Evolutionary conservation across 2,113 vertebrate species (phyloP).

Genomic region (Sorex fumeus): DNA sequence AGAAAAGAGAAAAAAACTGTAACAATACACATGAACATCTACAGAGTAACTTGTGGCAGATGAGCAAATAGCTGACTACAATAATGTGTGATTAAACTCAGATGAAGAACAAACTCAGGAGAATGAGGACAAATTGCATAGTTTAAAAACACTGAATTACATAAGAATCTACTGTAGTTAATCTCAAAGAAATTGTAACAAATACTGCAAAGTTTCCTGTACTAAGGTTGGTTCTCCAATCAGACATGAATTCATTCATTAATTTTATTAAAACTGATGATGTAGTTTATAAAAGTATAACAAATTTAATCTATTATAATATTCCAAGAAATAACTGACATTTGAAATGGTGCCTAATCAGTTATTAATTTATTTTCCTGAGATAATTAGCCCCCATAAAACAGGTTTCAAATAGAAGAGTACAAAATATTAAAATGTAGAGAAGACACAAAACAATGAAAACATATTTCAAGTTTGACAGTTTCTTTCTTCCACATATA

Average conservation of each 20-base stretch:
- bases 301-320: background rate
- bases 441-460: background rate
- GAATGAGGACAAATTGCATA: background rate
- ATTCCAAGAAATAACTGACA: constrained; percentile 18
- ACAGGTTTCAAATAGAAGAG: constrained; percentile 25
- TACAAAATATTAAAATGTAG: constrained; percentile 16
- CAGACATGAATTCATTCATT: background rate
- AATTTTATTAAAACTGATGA: constrained; percentile 50
- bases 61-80: background rate
- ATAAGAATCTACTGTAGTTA: constrained; percentile 58
- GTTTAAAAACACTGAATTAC: constrained; percentile 28
- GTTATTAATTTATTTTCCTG: constrained; percentile 50
- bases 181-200: constrained; percentile 48
- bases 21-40: constrained; percentile 21
- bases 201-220: constrained; percentile 49
- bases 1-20: constrained; percentile 34
- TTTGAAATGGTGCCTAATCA: constrained; percentile 46
- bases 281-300: constrained; percentile 49
- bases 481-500: constrained; percentile 3
- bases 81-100: constrained; percentile 12
- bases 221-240: background rate
- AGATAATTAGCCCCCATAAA: constrained; percentile 40
- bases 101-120: constrained; percentile 17
- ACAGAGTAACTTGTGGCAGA: background rate
- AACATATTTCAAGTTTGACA: constrained; percentile 3